A percentile compares a stretch with the other conserved stretches of the same genome.
phyloP scores from a whole-genome alignment of 2,888 invertebrate genomes.

The Ectropis crepuscularia region DNA sequence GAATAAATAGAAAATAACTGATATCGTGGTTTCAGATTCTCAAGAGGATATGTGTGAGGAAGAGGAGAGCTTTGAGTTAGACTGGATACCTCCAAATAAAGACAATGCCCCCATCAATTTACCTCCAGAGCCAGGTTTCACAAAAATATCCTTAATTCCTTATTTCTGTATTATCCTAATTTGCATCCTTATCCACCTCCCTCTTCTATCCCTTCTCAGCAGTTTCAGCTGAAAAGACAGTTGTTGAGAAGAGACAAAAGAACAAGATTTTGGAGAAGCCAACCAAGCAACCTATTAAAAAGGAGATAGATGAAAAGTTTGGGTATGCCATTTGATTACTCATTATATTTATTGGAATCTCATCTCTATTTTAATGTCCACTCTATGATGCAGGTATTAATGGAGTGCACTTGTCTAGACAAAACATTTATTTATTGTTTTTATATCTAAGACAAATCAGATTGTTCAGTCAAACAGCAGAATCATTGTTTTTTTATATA shows the following conservation, averaged over 20 bases:
- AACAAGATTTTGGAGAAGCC: not conserved
- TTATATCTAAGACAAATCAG: too few species aligned
- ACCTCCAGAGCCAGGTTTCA: slow-evolving; percentile 58
- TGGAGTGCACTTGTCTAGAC: too few species aligned
- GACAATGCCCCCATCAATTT: slow-evolving; percentile 45
- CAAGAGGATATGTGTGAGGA: slow-evolving; percentile 68
- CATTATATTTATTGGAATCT: not conserved
- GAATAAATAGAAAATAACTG: too few species aligned
- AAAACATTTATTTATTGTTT: too few species aligned
- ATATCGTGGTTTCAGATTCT: slow-evolving; percentile 53
- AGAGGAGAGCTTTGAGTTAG: slow-evolving; percentile 69
- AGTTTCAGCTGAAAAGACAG: slow-evolving; percentile 15
- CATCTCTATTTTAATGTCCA: too few species aligned
- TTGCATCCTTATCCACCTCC: slow-evolving; percentile 41
- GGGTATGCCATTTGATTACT: slow-evolving; percentile 27
- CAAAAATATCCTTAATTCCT: slow-evolving; percentile 32
- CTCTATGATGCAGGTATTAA: too few species aligned
- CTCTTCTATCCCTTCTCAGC: slow-evolving; percentile 40
- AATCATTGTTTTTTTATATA: too few species aligned
- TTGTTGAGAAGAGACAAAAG: not conserved
- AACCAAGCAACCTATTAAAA: slow-evolving; percentile 2
- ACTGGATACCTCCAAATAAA: slow-evolving; percentile 62
- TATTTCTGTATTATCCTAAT: not conserved
- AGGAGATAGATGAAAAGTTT: slow-evolving; percentile 27
- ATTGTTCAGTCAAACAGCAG: too few species aligned